Conservation (phyloP, 2,113 vertebrate species). For the Rana temporaria region DNA sequence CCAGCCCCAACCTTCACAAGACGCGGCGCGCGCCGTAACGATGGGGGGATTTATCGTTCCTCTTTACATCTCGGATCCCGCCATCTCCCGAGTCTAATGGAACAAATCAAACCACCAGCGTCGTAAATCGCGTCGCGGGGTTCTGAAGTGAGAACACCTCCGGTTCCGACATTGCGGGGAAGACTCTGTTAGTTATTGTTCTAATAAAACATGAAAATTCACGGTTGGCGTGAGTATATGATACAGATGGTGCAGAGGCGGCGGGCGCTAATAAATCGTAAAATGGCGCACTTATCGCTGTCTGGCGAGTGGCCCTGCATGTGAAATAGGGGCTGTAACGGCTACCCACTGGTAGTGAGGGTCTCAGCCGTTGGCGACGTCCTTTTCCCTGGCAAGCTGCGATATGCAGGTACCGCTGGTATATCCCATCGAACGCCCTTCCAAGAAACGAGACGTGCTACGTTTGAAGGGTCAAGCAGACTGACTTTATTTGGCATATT, state of each 20-base stretch:
- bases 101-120: slow-evolving; percentile 22
- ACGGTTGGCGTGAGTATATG: neutral
- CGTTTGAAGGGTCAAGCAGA: too few relatives aligned
- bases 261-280: too few relatives aligned
- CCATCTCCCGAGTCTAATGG: slow-evolving; percentile 21
- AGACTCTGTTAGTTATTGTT: slow-evolving; percentile 17
- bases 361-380: too few relatives aligned
- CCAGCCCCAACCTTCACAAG: slow-evolving; percentile 25
- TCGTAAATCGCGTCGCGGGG: slow-evolving; percentile 12
- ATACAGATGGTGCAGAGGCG: neutral
- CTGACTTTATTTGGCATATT: too few relatives aligned
- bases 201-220: neutral
- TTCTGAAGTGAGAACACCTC: slow-evolving; percentile 9
- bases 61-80: slow-evolving; percentile 14
- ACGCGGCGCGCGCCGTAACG: neutral
- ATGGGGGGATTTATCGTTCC: slow-evolving; percentile 12
- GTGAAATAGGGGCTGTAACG: too few relatives aligned
- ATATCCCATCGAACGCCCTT: too few relatives aligned
- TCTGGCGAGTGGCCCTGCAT: too few relatives aligned
- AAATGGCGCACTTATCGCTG: too few relatives aligned
- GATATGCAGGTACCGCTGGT: too few relatives aligned
- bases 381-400: too few relatives aligned
- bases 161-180: slow-evolving; percentile 14
- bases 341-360: too few relatives aligned
- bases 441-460: too few relatives aligned